These are phyloP conservation scores for Gavialis gangeticus DNA, from an alignment of 2,113 vertebrate species.

Conservation along the genomic window DNA sequence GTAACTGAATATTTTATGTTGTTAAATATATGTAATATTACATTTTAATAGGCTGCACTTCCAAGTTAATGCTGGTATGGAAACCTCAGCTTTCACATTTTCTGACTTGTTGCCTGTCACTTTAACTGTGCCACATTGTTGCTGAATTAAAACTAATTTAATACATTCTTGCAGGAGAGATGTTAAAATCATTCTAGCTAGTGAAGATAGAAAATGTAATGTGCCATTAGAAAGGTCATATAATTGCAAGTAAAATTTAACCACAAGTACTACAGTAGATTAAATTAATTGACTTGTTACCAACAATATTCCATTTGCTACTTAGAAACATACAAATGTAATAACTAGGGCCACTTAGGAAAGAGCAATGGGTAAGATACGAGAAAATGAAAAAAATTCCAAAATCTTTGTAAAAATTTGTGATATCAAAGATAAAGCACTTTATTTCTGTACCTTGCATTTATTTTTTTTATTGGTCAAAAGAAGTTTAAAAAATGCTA, in stretches of 20 bases:
- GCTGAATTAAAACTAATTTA: not conserved
- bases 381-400: not conserved
- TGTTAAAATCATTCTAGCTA: not conserved
- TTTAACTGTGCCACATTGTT: not conserved
- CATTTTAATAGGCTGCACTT: not conserved
- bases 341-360: not conserved
- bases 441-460: not conserved
- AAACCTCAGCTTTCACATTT: not conserved
- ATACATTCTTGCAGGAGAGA: not conserved
- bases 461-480: not conserved
- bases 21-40: not conserved
- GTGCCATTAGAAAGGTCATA: not conserved
- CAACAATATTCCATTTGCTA: not conserved
- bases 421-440: not conserved
- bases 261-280: not conserved
- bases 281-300: not conserved
- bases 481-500: not conserved
- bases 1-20: accelerated
- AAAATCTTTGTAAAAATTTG: not conserved
- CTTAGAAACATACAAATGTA: not conserved
- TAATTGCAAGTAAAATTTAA: not conserved
- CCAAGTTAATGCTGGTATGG: not conserved
- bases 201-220: not conserved
- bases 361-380: not conserved
- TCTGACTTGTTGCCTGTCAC: not conserved